Evolutionary conservation across 2,888 invertebrate genomes (phyloP), one percentile per base, ranked within the genome.

Genomic region (Drosophila yooni): DNA sequence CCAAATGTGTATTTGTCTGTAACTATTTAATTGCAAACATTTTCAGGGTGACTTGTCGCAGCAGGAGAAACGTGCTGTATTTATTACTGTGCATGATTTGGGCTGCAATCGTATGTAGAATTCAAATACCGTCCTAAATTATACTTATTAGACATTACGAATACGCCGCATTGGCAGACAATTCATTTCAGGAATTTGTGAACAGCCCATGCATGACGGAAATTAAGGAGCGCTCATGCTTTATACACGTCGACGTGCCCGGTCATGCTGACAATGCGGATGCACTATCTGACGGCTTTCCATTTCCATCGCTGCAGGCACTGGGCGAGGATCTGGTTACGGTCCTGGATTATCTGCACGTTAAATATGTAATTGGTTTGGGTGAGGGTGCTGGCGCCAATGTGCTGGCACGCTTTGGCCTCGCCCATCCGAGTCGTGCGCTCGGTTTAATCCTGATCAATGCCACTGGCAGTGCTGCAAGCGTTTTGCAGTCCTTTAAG

Each of bases 331-430:
- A 97, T 91, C 93, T 98, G 72, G 95, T 96, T 59, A 96, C 96
- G 46, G 96, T 97, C 13, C 93, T 97, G 90, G 97, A 97, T 92
- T 96, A 96, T 91, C 94, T 97, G 40, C 96, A 96, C 92, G 95
- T 98, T 33, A 96, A 96, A 85, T 96, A 97, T 91, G 97, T 97
- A 15, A 96, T 98, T 60, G 97, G 97, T 0, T 93, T 98, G 57
- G 98, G 97, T 3, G 98, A 97, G 91, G 98, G 98, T 3, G 97
- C 97, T 3, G 97, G 97, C 0, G 97, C 97, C 71, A 97, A 98
- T 93, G 96, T 97, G 58, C 94, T 97, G 63, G 97, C 97, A 4
- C 95, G 98, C 74, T 97, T 97, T 91, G 97, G 97, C 74, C 94
- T 97, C 90, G 96, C 96, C 25, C 96, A 97, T 93, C 96, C 97